Percentiles rank a stretch among this genome's conserved stretches.
Evolutionary conservation across 2,888 invertebrate species (phyloP).

Genomic region (Drepana falcataria): DNA sequence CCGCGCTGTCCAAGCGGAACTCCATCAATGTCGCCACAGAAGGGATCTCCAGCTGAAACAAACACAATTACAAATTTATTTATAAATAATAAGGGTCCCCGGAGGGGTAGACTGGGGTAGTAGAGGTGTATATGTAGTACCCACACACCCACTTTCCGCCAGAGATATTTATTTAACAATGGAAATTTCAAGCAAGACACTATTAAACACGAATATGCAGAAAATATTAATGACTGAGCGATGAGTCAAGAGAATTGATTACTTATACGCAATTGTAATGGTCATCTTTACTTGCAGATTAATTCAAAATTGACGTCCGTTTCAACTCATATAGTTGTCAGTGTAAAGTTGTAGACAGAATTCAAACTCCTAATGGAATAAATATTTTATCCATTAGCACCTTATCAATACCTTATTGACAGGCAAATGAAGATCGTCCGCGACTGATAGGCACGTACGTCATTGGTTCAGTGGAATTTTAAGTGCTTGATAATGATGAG

Average conservation of each 20-base stretch:
- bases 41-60: constrained; percentile 90
- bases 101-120: too few relatives aligned
- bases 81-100: too few relatives aligned
- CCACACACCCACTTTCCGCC: too few relatives aligned
- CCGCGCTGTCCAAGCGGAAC: constrained; percentile 98
- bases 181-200: too few relatives aligned
- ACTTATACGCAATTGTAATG: not conserved
- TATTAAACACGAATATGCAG: not conserved
- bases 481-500: not conserved
- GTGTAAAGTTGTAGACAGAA: too few relatives aligned
- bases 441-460: not conserved
- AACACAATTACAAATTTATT: constrained; percentile 8
- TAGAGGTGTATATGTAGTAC: too few relatives aligned
- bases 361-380: too few relatives aligned
- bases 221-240: not conserved
- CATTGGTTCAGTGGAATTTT: not conserved
- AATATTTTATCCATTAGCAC: not conserved
- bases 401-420: not conserved
- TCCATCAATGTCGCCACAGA: constrained; percentile 97
- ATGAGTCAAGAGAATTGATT: constrained; percentile 1
- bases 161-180: too few relatives aligned
- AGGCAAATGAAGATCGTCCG: not conserved
- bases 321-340: too few relatives aligned
- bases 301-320: too few relatives aligned
- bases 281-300: too few relatives aligned